Evolutionary conservation across 2,888 invertebrate species (phyloP), one percentile per base, ranked within the genome.

Genomic region (Falcaria lacertinaria): DNA sequence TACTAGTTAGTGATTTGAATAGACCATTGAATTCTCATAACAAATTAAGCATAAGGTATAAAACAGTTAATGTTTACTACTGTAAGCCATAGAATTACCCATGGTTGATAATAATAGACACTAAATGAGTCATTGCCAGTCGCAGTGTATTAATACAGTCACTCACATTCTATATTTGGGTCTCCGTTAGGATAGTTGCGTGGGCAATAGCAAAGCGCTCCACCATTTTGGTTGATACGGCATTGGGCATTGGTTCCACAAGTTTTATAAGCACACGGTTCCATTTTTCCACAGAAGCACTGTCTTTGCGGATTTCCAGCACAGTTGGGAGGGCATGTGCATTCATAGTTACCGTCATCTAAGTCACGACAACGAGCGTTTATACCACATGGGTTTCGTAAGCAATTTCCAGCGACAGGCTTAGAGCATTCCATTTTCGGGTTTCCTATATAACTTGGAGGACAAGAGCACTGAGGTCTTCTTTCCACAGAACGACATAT

Each of bases 181-280:
- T 97, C 95, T 43, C 97, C 97, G 48, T 93, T 91, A 38, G 97
- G 96, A 82, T 91, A 94, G 67, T 93, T 93, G 28, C 93, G 90
- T 39, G 97, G 96, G 71, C 97, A 97, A 71, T 94, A 95, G 71
- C 97, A 97, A 69, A 95, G 93, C 0, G 95, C 92, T 64, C 94
- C 92, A 53, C 92, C 91, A 48, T 91, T 91, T 50, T 92, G 90
- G 38, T 92, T 85, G 34, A 95, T 92, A 54, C 93, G 92, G 71
- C 97, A 97, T 41, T 92, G 92, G 1, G 97, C 97, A 69, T 96
- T 96, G 28, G 91, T 90, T 14, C 97, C 97, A 71, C 97, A 97
- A 32, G 92, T 89, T 63, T 94, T 93, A 57, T 93, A 91, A 51
- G 92, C 93, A 68, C 97, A 97, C n/a, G 94, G 91, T 73, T 94